A percentile compares a stretch with the other conserved stretches of the same genome.
phyloP scores from a whole-genome alignment of 2,888 invertebrate species.

The Lasioglossum figueresi region DNA sequence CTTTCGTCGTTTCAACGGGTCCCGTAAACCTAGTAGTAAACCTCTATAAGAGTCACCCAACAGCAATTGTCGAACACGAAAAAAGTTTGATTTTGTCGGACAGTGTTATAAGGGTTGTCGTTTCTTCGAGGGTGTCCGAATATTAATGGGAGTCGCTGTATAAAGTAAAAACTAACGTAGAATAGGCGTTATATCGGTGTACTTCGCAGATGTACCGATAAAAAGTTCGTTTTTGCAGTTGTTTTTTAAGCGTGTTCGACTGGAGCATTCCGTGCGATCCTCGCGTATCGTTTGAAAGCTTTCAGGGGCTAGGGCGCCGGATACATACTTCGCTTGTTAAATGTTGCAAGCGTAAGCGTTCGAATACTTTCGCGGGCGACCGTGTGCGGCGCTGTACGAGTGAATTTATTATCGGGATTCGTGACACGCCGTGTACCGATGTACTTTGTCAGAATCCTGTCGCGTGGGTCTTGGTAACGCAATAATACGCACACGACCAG shows the following conservation, averaged over 20 bases:
- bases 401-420: slow-evolving; percentile 31
- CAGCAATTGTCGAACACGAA: no score
- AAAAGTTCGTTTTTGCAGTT: not conserved
- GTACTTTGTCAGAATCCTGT: slow-evolving; percentile 22
- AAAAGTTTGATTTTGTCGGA: no score
- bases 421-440: slow-evolving; percentile 4
- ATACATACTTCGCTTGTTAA: not conserved
- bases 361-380: not conserved
- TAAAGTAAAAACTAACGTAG: not conserved
- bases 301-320: not conserved
- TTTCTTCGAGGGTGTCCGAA: no score
- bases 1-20: no score
- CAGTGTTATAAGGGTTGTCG: no score
- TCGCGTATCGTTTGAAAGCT: not conserved
- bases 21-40: no score
- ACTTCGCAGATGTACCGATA: not conserved
- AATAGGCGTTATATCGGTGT: not conserved
- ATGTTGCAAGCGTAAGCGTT: not conserved
- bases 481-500: slow-evolving; percentile 31
- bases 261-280: not conserved
- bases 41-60: no score
- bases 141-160: no score
- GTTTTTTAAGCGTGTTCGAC: not conserved
- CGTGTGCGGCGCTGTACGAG: not conserved
- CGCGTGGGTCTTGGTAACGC: slow-evolving; percentile 25